Base-by-base conservation (phyloP, 37 sponge, comb jelly and placozoan genomes). In the Mnemiopsis leidyi region DNA sequence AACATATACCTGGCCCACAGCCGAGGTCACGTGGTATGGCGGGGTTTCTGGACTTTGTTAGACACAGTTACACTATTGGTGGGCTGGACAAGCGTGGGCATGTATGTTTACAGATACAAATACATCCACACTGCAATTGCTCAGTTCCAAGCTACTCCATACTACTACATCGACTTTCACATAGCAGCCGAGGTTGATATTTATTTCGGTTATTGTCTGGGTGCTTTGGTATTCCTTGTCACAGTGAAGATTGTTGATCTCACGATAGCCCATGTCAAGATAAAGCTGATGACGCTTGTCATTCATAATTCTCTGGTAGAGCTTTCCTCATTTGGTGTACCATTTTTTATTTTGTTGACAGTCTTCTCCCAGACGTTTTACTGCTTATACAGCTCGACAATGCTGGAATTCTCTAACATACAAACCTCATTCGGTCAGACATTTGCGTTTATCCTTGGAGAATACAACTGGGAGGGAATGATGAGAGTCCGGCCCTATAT, bases 181-280 rank as follows among this genome's bases (percentile, higher is more conserved):
- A 18, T 0, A 0, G 90, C 90, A 3, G 90, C 90, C 5, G 36
- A 85, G 48, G n/a, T 20, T 85, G 90, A 85, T 38, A 40, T 85
- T 28, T 40, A 40, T 29, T 85, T 85, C 23, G 90, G 61, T 23
- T 38, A 85, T 39, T 85, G 90, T 21, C 24, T 85, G 48, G 90
- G 90, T 23, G 39, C 61, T 0, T 33, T 85, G 32, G 61, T 85
- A 13, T 85, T 85, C 24, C 90, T 85, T 85, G 40, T 85, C 0
- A 85, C 90, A n/a, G 61, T 85, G 23, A 85, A 85, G 35, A 85
- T 85, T 36, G 61, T 85, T 23, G 90, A 85, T 25, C 35, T 85
- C 61, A 36, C 36, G 7, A 38, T 85, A 0, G 90, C 36, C 5
- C 40, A 85, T 39, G 30, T 85, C 26, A 85, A 40, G 61, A 33